Evolutionary conservation across 2,113 vertebrate genomes (phyloP), one percentile per base, ranked within the genome.

Genomic region (Callorhinus ursinus): DNA sequence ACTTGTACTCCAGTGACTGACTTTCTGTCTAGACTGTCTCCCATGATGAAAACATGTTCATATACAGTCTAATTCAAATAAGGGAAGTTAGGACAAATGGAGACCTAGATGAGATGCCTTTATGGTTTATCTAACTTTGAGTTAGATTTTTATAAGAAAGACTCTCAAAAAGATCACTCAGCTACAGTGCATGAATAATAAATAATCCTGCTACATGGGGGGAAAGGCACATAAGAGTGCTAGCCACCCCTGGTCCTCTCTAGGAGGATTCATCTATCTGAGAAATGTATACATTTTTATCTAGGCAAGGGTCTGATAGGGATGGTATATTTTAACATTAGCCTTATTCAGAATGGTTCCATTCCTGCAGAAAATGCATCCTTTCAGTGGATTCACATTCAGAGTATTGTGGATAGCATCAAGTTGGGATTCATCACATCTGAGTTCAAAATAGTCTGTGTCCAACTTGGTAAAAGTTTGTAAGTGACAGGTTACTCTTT

Each of bases 141-240:
- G 3, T 81, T 82, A 36, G 46, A 55, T n/a, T 93, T 59, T 86
- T 18, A 28, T 36, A 74, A 90, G 85, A 72, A 81, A 79, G 72
- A 4, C 24, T 49, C 26, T 59, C 88, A 55, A 81, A 69, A 59
- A 92, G 16, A 96, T 15, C 39, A 57, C 36, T 91, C 42, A 31
- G 28, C 61, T 33, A 22, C 13, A 88, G 4, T 55, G 7, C 3
- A 3, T 53, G 53, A 82, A 51, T 69, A 69, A 36, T 42, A 55
- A 85, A 33, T 71, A 85, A 59, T 4, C 10, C 18, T 57, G 59
- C 11, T 33, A 80, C 77, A 9, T 11, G 22, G 26, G 49, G 39
- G 24, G 51, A 88, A 28, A 80, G 65, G n/a, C 63, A 59, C 15
- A 1, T 7, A 10, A n/a, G 65, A 55, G 33, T 5, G 6, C 69